phyloP scores from a whole-genome alignment of 1,140 invertebrate genomes.

The Panagrolaimus sp. region DNA sequence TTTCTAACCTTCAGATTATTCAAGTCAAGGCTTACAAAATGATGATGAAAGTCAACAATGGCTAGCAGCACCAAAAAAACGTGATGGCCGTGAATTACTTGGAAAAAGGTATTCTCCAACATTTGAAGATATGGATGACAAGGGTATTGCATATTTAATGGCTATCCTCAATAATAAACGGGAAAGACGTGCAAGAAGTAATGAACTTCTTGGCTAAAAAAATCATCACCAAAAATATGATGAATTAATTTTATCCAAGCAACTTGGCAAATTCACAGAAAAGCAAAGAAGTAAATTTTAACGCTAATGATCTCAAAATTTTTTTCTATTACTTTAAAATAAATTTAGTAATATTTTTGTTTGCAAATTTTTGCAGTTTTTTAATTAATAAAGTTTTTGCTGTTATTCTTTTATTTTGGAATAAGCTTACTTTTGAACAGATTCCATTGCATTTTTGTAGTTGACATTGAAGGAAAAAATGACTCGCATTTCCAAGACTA shows the following conservation, averaged over 20 bases:
- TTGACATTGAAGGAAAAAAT: constrained; percentile 6
- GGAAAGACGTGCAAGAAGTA: constrained; percentile 2
- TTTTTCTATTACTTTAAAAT: too few species aligned
- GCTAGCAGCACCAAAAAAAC: not conserved
- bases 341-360: too few species aligned
- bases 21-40: not conserved
- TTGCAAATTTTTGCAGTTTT: too few species aligned
- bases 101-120: not conserved
- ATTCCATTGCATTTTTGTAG: not conserved
- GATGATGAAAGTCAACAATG: not conserved
- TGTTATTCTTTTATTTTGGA: too few species aligned
- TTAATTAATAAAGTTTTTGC: too few species aligned
- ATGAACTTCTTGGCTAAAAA: not conserved
- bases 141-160: constrained; percentile 4
- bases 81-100: constrained; percentile 3
- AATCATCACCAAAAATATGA: not conserved
- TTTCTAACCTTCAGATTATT: not conserved
- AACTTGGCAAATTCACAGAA: too few species aligned
- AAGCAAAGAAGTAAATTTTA: too few species aligned
- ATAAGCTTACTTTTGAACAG: constrained; percentile 10
- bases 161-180: not conserved
- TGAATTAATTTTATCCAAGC: too few species aligned
- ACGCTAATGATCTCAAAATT: too few species aligned
- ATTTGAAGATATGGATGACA: constrained; percentile 1
- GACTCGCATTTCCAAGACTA: not conserved